phyloP scores from a whole-genome alignment of 2,113 vertebrate species.

The Equus przewalskii region DNA sequence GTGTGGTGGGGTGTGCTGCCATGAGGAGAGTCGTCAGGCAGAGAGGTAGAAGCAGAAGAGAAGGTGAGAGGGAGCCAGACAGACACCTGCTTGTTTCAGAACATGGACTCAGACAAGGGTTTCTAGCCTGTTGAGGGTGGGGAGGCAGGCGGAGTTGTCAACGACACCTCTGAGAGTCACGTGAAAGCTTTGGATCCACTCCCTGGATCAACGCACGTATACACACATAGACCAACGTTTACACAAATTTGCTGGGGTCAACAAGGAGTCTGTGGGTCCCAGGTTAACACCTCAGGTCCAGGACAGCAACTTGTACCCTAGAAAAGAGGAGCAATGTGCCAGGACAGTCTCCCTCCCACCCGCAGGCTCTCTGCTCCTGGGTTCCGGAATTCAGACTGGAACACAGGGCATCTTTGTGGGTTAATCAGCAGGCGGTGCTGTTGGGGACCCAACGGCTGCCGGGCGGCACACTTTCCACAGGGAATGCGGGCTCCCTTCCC shows the following conservation, averaged over 20 bases:
- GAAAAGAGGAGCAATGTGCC: neutral
- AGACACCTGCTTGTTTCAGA: neutral
- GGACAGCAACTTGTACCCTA: neutral
- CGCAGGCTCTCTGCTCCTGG: neutral
- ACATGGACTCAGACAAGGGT: neutral
- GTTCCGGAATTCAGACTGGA: neutral
- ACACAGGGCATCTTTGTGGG: neutral
- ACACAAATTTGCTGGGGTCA: neutral
- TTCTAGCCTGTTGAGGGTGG: neutral
- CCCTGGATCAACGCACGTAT: rapidly evolving
- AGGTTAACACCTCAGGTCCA: too few species aligned
- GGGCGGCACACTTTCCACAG: constrained; percentile 9
- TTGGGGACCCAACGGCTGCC: neutral
- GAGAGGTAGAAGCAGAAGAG: neutral
- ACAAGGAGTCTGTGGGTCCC: neutral
- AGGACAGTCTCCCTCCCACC: neutral
- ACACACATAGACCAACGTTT: neutral
- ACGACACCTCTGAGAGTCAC: neutral
- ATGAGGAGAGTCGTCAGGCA: neutral
- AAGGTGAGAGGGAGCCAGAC: neutral
- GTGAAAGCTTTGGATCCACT: neutral
- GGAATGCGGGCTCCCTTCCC: constrained; percentile 8
- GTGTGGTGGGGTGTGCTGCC: neutral
- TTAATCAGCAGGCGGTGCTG: neutral
- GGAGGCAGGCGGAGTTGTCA: neutral